phyloP scores from a whole-genome alignment of 2,113 vertebrate species.

The Ahaetulla prasina region DNA sequence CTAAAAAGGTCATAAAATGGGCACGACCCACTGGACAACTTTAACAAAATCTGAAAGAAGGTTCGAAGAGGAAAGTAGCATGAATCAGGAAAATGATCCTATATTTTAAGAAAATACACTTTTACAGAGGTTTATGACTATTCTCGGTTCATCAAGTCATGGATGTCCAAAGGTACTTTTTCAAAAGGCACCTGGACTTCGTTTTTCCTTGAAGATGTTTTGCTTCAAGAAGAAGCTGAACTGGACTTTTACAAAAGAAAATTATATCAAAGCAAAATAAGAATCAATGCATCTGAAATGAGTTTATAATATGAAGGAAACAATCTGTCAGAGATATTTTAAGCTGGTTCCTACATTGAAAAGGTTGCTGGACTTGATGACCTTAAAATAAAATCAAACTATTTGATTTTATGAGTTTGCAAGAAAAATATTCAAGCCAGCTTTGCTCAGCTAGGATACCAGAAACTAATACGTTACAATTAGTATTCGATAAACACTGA shows the following conservation, averaged over 20 bases:
- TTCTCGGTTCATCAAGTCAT: background rate
- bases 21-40: background rate
- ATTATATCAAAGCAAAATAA: background rate
- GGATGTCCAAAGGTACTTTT: background rate
- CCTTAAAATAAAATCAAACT: background rate
- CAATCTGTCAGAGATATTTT: background rate
- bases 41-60: background rate
- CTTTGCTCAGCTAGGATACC: background rate
- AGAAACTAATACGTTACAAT: background rate
- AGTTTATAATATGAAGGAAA: background rate
- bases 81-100: background rate
- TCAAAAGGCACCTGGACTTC: background rate
- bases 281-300: background rate
- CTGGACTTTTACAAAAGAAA: background rate
- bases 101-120: background rate
- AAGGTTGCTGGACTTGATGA: background rate
- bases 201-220: background rate
- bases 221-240: background rate
- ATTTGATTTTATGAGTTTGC: background rate
- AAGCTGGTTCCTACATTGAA: background rate
- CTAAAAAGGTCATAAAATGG: background rate
- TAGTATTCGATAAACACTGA: background rate
- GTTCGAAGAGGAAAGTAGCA: background rate
- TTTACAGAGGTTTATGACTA: background rate
- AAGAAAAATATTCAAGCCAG: background rate